These are phyloP conservation scores for Hydractinia symbiolongicarpus DNA, from an alignment of 30 jellyfish, hydroid and myxozoan species.

Conservation along the genomic window DNA sequence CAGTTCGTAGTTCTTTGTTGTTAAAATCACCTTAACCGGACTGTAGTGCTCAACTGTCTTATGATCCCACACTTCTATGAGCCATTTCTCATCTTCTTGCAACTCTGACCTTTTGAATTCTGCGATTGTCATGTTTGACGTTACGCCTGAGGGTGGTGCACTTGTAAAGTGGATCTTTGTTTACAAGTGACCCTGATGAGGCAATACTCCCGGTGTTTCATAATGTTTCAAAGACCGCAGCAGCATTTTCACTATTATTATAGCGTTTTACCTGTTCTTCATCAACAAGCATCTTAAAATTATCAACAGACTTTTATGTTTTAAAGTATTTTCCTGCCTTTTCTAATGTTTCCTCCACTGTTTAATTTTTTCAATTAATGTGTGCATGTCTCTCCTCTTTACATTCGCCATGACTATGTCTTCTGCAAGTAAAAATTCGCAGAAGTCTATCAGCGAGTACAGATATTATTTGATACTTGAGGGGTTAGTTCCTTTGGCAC, in stretches of 20 bases:
- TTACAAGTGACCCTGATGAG: neutral
- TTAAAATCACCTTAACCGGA: slow-evolving; percentile 2
- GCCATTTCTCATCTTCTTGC: neutral
- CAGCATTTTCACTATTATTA: too few relatives aligned
- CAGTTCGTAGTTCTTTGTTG: neutral
- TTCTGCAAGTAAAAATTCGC: slow-evolving; percentile 8
- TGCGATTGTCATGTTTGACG: slow-evolving; percentile 8
- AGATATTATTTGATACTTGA: slow-evolving; percentile 3
- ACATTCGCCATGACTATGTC: neutral
- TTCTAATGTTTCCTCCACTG: slow-evolving; percentile 11
- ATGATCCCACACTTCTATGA: slow-evolving; percentile 16
- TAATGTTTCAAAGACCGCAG: too few relatives aligned
- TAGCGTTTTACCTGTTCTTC: too few relatives aligned
- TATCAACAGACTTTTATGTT: neutral
- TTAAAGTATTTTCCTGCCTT: neutral
- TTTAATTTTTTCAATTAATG: neutral
- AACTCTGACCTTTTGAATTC: neutral
- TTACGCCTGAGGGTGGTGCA: slow-evolving; percentile 9
- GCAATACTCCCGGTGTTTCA: neutral
- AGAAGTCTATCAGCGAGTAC: neutral
- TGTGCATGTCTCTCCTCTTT: neutral
- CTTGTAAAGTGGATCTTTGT: neutral
- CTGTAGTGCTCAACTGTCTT: slow-evolving; percentile 12
- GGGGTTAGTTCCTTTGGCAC: neutral
- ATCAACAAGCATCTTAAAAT: too few relatives aligned